phyloP scores from a whole-genome alignment of 2,888 invertebrate genomes.

The Catocala fraxini region DNA sequence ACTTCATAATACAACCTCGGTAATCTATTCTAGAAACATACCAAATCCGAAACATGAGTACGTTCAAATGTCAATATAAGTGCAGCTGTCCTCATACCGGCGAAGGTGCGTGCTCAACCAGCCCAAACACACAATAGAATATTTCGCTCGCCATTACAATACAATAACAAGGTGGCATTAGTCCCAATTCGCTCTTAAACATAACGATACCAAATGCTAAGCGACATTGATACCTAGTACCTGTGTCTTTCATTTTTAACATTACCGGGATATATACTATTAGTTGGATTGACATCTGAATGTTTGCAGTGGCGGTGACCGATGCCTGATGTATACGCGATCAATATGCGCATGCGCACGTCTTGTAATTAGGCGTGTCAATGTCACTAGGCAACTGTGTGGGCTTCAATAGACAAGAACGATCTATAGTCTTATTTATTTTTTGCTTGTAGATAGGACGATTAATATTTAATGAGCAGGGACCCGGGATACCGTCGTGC shows the following conservation, averaged over 20 bases:
- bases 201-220: constrained; percentile 41
- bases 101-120: constrained; percentile 58
- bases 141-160: constrained; percentile 75
- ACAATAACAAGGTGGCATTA: constrained; percentile 76
- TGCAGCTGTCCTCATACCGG: constrained; percentile 40
- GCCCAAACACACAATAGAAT: constrained; percentile 68
- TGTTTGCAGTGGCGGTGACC: constrained; percentile 57
- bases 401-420: constrained; percentile 48
- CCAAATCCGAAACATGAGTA: constrained; percentile 5
- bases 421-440: constrained; percentile 36
- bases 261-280: constrained; percentile 49
- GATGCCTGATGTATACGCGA: constrained; percentile 42
- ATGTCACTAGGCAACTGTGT: constrained; percentile 69
- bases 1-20: not conserved
- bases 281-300: constrained; percentile 74
- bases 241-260: constrained; percentile 34
- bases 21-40: not conserved
- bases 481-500: constrained; percentile 17
- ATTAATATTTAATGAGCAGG: constrained; percentile 47
- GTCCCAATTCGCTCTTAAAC: constrained; percentile 61
- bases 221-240: constrained; percentile 9
- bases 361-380: constrained; percentile 76
- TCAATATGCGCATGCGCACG: constrained; percentile 54
- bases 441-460: constrained; percentile 39
- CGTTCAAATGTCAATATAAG: constrained; percentile 35